A percentile compares a stretch with the other conserved stretches of the same genome.
These are phyloP conservation scores for Thyatira batis DNA, from an alignment of 2,888 invertebrate genomes.

Conservation along the genomic window DNA sequence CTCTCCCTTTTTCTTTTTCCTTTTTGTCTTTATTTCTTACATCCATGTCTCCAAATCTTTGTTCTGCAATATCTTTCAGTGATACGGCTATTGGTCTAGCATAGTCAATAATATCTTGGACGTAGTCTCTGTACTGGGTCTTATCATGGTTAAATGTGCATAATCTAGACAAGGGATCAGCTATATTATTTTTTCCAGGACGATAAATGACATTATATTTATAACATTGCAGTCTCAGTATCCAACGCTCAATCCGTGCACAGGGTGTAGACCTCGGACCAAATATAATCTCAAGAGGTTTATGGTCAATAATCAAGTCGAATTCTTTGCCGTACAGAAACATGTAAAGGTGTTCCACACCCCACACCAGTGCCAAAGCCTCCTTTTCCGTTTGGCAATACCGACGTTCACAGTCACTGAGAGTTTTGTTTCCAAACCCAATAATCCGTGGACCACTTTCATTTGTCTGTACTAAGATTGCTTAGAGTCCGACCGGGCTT, in stretches of 20 bases:
- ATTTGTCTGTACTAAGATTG: slow-evolving; percentile 13
- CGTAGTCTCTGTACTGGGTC: too few species aligned
- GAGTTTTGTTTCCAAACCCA: slow-evolving; percentile 23
- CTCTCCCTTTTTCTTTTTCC: slow-evolving; percentile 23
- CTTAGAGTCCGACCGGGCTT: slow-evolving; percentile 28
- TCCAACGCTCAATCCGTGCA: slow-evolving; percentile 34
- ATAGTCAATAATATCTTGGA: slow-evolving; percentile 16
- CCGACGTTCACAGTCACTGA: slow-evolving; percentile 12
- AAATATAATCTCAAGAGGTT: slow-evolving; percentile 50
- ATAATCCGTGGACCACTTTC: slow-evolving; percentile 21
- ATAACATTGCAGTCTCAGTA: slow-evolving; percentile 25
- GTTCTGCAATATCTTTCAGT: slow-evolving; percentile 7
- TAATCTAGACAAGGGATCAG: slow-evolving; percentile 28
- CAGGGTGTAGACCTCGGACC: slow-evolving; percentile 40
- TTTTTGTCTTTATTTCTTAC: slow-evolving; percentile 23
- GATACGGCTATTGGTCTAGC: slow-evolving; percentile 15
- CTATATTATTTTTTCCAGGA: slow-evolving; percentile 36
- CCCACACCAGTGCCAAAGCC: slow-evolving; percentile 26
- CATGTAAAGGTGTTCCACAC: slow-evolving; percentile 29
- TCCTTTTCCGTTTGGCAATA: slow-evolving; percentile 35
- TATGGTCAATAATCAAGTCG: slow-evolving; percentile 41
- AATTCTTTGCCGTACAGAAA: slow-evolving; percentile 32
- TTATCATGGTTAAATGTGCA: too few species aligned
- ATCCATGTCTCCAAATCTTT: slow-evolving; percentile 35
- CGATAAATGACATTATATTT: slow-evolving; percentile 18